Conservation (phyloP, 2,888 invertebrate genomes). For the Acanthosepion esculentum region DNA sequence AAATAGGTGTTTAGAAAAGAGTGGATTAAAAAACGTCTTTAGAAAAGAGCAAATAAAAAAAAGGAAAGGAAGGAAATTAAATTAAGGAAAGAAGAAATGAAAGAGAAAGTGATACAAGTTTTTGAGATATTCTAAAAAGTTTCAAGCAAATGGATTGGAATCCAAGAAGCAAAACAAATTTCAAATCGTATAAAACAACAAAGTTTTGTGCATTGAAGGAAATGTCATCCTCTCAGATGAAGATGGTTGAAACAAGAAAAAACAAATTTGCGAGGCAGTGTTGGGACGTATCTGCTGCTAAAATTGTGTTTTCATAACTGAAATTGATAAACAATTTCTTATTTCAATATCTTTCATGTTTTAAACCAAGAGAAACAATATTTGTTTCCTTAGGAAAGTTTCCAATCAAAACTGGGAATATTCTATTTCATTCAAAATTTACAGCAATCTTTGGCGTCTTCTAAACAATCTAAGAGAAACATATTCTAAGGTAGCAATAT, state of each 20-base stretch:
- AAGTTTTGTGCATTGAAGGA: neutral
- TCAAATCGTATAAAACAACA: neutral
- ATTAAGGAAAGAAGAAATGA: neutral
- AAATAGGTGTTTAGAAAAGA: no score
- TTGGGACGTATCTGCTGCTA: neutral
- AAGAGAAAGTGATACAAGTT: neutral
- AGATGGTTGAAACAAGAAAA: neutral
- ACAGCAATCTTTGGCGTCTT: neutral
- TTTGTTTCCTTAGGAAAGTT: neutral
- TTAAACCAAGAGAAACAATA: neutral
- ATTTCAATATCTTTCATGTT: neutral
- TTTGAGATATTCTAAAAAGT: no score
- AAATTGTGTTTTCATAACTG: neutral
- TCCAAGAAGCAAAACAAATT: neutral
- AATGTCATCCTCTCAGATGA: neutral
- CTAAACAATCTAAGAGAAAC: neutral
- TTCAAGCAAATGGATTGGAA: neutral
- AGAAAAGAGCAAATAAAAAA: no score
- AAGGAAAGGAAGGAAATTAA: no score
- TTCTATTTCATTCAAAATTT: neutral
- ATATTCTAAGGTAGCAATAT: neutral
- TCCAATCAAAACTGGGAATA: neutral
- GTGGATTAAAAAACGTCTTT: no score
- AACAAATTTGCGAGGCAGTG: neutral
- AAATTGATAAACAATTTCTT: neutral